Evolutionary conservation across 2,888 invertebrate species (phyloP), one percentile per base, ranked within the genome.

Genomic region (Drosophila paramelanica): DNA sequence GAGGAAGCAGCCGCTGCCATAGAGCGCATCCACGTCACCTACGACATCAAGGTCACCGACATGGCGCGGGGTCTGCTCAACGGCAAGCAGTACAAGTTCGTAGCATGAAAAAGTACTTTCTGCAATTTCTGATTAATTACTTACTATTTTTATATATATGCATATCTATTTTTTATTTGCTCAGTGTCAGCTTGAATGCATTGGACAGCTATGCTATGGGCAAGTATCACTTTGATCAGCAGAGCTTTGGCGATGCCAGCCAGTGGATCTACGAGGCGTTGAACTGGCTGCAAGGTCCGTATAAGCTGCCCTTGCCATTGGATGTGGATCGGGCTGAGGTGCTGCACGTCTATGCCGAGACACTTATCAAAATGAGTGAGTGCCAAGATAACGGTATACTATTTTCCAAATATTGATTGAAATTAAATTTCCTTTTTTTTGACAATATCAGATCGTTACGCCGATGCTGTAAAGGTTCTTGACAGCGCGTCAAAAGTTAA

Each of bases 1-100:
- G 95, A 95, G 72, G 99, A 99, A 0, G 98, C 98, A 10, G 98
- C 98, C 3, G 95, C 95, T 42, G 99, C 98, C 4, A 93, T 99
- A 47, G 96, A 97, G 70, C 94, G 99, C 45, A 94, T 99, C 5
- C 98, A 99, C 91, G 96, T 96, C 79, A 98, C 98, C 0, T 99
- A 99, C 92, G 95, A 95, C 74, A 93, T 99, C 38, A 95, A 97
- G 56, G 96, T 97, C 0, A 93, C 94, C 0, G 96, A 97, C 42
- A 94, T 99, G 67, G 96, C 96, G 2, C 93, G 94, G 51, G 99
- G 99, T 1, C 94, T 96, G 81, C 93, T 98, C 49, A 96, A 96
- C 84, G 97, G 97, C 2, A 94, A 96, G 8, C 94, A 95, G 82
- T 97, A 97, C 90, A 96, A 96, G 94, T 94, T 88, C 68, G 82